Evolutionary conservation across 2,113 vertebrate species (phyloP).

Genomic region (Butastur rufipennis): DNA sequence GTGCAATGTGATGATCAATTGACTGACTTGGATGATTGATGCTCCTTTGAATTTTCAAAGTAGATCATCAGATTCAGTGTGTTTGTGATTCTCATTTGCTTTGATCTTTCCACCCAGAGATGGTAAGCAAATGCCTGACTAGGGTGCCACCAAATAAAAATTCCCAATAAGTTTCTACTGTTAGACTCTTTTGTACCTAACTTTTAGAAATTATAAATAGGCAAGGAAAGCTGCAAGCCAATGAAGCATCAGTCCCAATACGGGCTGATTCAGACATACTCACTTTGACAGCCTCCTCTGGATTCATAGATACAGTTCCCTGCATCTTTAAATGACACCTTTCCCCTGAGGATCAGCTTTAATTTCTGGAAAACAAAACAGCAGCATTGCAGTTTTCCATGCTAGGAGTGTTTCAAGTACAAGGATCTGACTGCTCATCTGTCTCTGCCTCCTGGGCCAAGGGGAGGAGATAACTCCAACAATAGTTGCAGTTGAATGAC

Average conservation of each 20-base stretch:
- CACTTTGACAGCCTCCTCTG: background rate
- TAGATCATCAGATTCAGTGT: background rate
- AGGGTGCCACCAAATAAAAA: background rate
- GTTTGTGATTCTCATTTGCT: background rate
- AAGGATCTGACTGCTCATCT: background rate
- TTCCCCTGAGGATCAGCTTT: background rate
- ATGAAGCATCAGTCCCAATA: background rate
- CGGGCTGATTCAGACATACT: background rate
- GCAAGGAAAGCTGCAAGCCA: background rate
- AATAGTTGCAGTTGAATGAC: background rate
- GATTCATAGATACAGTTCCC: background rate
- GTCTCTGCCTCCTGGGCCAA: background rate
- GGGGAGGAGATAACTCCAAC: background rate
- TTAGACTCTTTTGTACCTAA: background rate
- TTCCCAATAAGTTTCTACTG: background rate
- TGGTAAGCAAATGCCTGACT: background rate
- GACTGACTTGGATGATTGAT: background rate
- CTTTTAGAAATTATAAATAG: background rate
- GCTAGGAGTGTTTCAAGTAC: background rate
- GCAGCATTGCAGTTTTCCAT: background rate
- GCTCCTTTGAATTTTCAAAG: background rate
- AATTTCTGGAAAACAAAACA: constrained; percentile 6
- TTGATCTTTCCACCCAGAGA: background rate
- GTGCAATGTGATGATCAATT: background rate
- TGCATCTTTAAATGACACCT: background rate